These are phyloP conservation scores for Epinephelus fuscoguttatus DNA, from an alignment of 2,113 vertebrate genomes.

Conservation along the genomic window DNA sequence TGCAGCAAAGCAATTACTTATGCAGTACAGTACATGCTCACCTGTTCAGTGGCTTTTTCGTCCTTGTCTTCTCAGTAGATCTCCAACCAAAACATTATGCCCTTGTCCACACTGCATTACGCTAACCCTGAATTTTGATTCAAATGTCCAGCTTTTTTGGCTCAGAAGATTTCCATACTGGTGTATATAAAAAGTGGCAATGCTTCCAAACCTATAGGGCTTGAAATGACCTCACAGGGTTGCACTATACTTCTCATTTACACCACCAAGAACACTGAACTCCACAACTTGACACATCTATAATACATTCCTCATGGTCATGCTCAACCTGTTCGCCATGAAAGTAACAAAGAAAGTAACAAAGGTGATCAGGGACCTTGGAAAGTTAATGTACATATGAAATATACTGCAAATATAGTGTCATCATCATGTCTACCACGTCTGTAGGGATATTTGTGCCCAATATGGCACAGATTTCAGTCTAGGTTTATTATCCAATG, in stretches of 20 bases:
- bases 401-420: background rate
- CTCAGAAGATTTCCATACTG: background rate
- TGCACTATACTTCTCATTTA: background rate
- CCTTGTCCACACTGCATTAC: no score
- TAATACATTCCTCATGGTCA: background rate
- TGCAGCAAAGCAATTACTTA: background rate
- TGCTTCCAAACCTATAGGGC: background rate
- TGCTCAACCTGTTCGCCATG: background rate
- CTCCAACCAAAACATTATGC: background rate
- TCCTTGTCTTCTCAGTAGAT: background rate
- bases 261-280: background rate
- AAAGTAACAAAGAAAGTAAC: background rate
- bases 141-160: background rate
- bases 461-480: background rate
- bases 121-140: background rate
- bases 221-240: background rate
- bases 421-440: background rate
- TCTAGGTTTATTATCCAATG: background rate
- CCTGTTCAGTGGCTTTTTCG: background rate
- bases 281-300: background rate
- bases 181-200: background rate
- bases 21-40: background rate
- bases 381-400: background rate
- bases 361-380: background rate
- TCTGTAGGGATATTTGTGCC: background rate